phyloP scores from a whole-genome alignment of 2,113 vertebrate species.

The Riparia riparia region DNA sequence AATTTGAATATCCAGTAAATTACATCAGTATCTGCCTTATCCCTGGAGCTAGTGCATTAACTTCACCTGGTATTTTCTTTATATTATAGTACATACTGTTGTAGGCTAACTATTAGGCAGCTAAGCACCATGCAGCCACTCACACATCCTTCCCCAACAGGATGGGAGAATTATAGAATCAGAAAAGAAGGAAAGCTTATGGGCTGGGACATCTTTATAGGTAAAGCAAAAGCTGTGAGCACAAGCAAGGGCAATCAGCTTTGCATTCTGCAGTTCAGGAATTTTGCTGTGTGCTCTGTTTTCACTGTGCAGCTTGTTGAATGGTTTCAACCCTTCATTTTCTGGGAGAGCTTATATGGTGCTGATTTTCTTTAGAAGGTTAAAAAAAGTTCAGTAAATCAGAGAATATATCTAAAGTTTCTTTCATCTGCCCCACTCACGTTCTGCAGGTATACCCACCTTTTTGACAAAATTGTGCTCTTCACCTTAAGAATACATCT shows the following conservation, averaged over 20 bases:
- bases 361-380: neutral
- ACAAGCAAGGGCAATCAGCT: neutral
- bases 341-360: neutral
- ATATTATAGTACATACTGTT: neutral
- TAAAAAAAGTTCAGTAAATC: neutral
- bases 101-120: neutral
- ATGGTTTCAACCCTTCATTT: neutral
- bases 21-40: neutral
- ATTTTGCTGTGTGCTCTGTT: accelerated
- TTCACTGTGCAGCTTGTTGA: neutral
- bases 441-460: neutral
- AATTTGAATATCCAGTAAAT: neutral
- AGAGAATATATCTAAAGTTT: neutral
- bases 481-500: neutral
- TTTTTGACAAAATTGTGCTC: neutral
- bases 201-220: neutral
- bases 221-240: neutral
- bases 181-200: neutral
- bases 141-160: neutral
- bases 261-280: neutral
- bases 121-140: neutral
- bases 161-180: neutral
- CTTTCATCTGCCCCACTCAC: neutral
- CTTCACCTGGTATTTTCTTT: neutral
- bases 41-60: neutral